These are phyloP conservation scores for Neocloeon triangulifer DNA, from an alignment of 1,140 invertebrate genomes.

Conservation along the genomic window DNA sequence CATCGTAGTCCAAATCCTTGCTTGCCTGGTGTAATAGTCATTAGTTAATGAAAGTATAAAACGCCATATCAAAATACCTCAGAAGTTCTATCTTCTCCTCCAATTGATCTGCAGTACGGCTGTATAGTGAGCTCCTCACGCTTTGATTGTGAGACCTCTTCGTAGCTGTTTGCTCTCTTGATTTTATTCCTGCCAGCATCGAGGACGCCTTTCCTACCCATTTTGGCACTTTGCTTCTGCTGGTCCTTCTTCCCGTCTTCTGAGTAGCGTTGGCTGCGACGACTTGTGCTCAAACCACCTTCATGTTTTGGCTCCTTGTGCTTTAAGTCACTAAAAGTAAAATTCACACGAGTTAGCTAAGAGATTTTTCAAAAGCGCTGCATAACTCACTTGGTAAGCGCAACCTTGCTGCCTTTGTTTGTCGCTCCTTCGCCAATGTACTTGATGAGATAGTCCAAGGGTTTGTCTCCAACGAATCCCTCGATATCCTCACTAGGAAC, in stretches of 20 bases:
- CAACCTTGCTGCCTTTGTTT: slow-evolving; percentile 12
- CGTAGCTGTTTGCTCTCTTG: slow-evolving; percentile 39
- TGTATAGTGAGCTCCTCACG: slow-evolving; percentile 33
- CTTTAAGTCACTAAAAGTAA: background rate
- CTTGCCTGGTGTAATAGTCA: background rate
- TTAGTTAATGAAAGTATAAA: background rate
- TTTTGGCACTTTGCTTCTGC: slow-evolving; percentile 1
- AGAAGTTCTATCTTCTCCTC: too few relatives aligned
- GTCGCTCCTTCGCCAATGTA: slow-evolving; percentile 23
- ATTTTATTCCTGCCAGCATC: slow-evolving; percentile 12
- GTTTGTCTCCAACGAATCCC: slow-evolving; percentile 35
- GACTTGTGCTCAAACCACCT: background rate
- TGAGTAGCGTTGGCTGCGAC: background rate
- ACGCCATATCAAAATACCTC: background rate
- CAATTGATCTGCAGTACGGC: too few relatives aligned
- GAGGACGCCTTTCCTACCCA: background rate
- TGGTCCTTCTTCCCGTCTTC: background rate
- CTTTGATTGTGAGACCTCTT: slow-evolving; percentile 44
- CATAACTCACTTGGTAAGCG: slow-evolving; percentile 15
- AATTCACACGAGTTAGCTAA: background rate
- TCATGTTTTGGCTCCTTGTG: slow-evolving; percentile 12
- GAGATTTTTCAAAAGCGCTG: background rate
- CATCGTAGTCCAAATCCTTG: background rate
- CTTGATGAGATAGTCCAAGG: slow-evolving; percentile 26
- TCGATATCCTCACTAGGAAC: slow-evolving; percentile 36